Conservation (phyloP, 2,113 vertebrate genomes). For the Oxyura jamaicensis region DNA sequence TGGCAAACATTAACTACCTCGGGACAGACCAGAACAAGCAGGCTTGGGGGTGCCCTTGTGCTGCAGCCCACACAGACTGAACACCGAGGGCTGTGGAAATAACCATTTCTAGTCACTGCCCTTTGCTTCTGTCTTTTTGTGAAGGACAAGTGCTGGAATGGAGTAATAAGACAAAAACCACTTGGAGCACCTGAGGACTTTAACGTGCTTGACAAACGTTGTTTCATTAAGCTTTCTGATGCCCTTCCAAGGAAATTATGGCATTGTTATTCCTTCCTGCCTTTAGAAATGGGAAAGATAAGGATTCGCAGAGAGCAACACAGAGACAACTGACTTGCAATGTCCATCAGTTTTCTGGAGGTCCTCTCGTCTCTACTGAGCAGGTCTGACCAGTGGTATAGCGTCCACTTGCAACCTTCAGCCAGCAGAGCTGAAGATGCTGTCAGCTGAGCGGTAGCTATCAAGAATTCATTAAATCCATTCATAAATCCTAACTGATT, state of each 20-base stretch:
- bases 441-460: neutral
- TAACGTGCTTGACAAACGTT: neutral
- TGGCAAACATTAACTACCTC: slow-evolving; percentile 55
- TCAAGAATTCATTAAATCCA: neutral
- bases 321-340: neutral
- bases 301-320: neutral
- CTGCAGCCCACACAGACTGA: neutral
- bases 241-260: neutral
- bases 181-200: neutral
- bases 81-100: neutral
- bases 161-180: neutral
- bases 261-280: neutral
- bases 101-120: neutral
- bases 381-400: neutral
- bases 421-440: neutral
- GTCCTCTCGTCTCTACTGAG: neutral
- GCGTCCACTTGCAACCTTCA: neutral
- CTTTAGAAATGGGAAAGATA: neutral
- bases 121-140: neutral
- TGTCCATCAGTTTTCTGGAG: neutral
- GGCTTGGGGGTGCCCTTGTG: neutral
- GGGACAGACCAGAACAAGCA: neutral
- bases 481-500: neutral
- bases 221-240: neutral
- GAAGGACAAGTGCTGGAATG: neutral